These are phyloP conservation scores for Rhagophthalmus giganteus DNA, from an alignment of 2,888 invertebrate genomes.

Conservation along the genomic window DNA sequence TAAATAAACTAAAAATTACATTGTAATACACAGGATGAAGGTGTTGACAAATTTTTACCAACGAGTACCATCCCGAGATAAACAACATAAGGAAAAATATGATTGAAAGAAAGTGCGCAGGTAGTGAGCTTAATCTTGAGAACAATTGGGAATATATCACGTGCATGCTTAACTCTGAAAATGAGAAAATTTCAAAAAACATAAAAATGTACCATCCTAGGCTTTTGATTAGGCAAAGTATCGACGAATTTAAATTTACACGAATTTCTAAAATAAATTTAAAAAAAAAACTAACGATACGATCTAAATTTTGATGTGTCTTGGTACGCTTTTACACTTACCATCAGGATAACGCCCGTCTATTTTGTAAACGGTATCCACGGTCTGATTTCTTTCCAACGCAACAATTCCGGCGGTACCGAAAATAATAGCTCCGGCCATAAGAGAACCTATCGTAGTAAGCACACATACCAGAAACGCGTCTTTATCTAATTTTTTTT, in stretches of 20 bases:
- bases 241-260: too few species aligned
- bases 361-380: slow-evolving; percentile 13
- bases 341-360: slow-evolving; percentile 8
- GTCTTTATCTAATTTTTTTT: slow-evolving; percentile 29
- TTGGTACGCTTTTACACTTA: too few species aligned
- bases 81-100: slow-evolving; percentile 18
- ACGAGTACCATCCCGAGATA: slow-evolving; percentile 23
- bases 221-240: too few species aligned
- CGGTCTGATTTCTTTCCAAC: slow-evolving; percentile 16
- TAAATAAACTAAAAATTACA: slow-evolving; percentile 20
- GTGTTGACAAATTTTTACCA: slow-evolving; percentile 13
- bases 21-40: background rate
- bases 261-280: too few species aligned
- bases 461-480: slow-evolving; percentile 22
- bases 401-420: slow-evolving; percentile 30
- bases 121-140: slow-evolving; percentile 7
- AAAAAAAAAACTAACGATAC: too few species aligned
- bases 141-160: slow-evolving; percentile 25
- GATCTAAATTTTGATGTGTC: too few species aligned
- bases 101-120: slow-evolving; percentile 8
- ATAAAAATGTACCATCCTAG: too few species aligned
- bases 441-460: slow-evolving; percentile 22
- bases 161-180: slow-evolving; percentile 16
- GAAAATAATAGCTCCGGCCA: slow-evolving; percentile 28
- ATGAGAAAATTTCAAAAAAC: background rate